A percentile compares a stretch with the other conserved stretches of the same genome.
These are phyloP conservation scores for Sarcophaga bullata DNA, from an alignment of 1,140 invertebrate species.

Conservation along the genomic window DNA sequence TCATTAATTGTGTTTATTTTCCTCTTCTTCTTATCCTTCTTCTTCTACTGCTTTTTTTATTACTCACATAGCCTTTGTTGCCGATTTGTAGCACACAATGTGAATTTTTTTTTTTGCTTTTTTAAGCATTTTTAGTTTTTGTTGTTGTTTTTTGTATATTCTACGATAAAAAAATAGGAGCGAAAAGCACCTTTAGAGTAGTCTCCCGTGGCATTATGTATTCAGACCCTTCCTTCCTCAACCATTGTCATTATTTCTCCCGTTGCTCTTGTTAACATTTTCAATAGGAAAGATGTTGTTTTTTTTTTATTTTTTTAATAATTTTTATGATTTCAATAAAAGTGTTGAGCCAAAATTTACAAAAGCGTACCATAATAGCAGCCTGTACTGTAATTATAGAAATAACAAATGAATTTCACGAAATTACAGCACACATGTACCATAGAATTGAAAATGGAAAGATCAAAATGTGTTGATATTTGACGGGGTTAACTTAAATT, in stretches of 20 bases:
- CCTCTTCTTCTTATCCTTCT: not conserved
- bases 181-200: not conserved
- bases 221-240: not conserved
- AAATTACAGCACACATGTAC: too few species aligned
- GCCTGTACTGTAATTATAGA: too few species aligned
- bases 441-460: too few species aligned
- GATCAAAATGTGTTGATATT: too few species aligned
- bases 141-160: too few species aligned
- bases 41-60: not conserved
- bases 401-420: too few species aligned
- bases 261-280: not conserved
- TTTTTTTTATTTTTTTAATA: not conserved
- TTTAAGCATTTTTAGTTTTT: not conserved
- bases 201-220: not conserved
- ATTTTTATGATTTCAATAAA: not conserved
- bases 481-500: too few species aligned
- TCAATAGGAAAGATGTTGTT: too few species aligned
- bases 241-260: not conserved
- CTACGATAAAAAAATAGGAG: too few species aligned
- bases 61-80: not conserved
- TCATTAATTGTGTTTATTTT: conserved; percentile 36
- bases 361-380: too few species aligned
- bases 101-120: not conserved
- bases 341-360: not conserved
- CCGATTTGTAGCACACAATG: not conserved